Base-by-base conservation (phyloP, 2,888 invertebrate genomes). In the Cyclophora punctaria region DNA sequence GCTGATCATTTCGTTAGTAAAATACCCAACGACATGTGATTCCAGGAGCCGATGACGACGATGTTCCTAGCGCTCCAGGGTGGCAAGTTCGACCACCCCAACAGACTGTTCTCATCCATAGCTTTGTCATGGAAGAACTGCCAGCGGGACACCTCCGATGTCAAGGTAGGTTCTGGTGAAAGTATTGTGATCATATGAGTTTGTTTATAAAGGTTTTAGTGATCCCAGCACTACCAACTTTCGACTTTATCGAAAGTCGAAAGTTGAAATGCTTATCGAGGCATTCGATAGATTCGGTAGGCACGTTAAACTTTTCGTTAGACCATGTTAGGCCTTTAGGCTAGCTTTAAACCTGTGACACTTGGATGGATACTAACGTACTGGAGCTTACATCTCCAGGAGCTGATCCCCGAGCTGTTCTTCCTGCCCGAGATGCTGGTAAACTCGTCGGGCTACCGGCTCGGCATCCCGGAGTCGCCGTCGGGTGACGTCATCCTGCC, bases 341-440 rank as follows among this genome's bases (percentile, higher is more conserved):
- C 20, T 20, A 20, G 20, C 2, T 2, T 20, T 1, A 20, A 20
- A 1, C 20, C 20, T 20, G 20, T 20, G 20, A 20, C 20, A 20
- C 20, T 2, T 20, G 20, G 20, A 20, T 20, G 20, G 20, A 20
- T 20, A 20, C 20, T 20, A 20, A 20, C 20, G 20, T 20, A 20
- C 20, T 20, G 20, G 20, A 20, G 20, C 20, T 20, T 20, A 7
- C 2, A 7, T 58, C 66, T 64, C 7, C 82, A 96, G 94, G 99
- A 99, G 82, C 89, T 99, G 63, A 98, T 99, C 67, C 99, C 99
- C 0, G 99, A 99, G 85, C 94, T 99, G 80, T 99, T 98, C 90
- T 99, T 98, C 90, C 90, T 99, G 58, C 99, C 99, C 6, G 99
- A 99, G 89, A 98, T 99, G 98, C 94, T 99, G 73, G 93, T 96